Evolutionary conservation across 1,140 invertebrate genomes (phyloP), one percentile per base, ranked within the genome.

Genomic region (Goniozus legneri): DNA sequence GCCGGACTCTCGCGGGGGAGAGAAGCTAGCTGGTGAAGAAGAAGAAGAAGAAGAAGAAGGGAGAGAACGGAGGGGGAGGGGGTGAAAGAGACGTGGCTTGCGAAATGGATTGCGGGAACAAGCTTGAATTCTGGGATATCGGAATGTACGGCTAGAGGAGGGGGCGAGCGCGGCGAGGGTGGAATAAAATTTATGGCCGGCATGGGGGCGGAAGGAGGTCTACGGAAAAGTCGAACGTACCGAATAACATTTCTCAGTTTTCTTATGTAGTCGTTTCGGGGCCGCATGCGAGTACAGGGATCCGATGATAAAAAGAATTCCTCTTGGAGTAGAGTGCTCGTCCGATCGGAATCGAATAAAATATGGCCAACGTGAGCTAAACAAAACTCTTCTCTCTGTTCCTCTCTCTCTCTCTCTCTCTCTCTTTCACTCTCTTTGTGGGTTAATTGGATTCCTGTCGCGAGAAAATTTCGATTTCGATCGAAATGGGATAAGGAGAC

Each of bases 91-190:
- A 38, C 46, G 40, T 42, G 39, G 40, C 34, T 44, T 34, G 44
- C 32, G 44, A 54, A 57, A 47, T 57, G 48, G 53, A 41, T 54
- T 51, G 51, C 52, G 55, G 44, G 51, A 59, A 59, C 16, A 47
- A 59, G 56, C 50, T 58, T 57, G 57, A 58, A 50, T 58, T 57
- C 54, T 47, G 52, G 54, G 46, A 53, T 58, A 58, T 56, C 56
- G 46, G 44, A 44, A 56, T 57, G 44, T 42, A 47, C 31, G 54
- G 34, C 18, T 21, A 50, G 38, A 41, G 48, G 39, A 40, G 45
- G 10, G 44, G 44, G 49, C 39, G 44, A 50, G 13, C 19, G 21
- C 10, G 36, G 8, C 27, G 12, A 14, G 24, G 32, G 32, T 18
- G 33, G 19, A 42, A 18, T n/a, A 21, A 48, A 52, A 46, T 52